Evolutionary conservation across 2,113 vertebrate species (phyloP).

Genomic region (Stigmatopora argus): DNA sequence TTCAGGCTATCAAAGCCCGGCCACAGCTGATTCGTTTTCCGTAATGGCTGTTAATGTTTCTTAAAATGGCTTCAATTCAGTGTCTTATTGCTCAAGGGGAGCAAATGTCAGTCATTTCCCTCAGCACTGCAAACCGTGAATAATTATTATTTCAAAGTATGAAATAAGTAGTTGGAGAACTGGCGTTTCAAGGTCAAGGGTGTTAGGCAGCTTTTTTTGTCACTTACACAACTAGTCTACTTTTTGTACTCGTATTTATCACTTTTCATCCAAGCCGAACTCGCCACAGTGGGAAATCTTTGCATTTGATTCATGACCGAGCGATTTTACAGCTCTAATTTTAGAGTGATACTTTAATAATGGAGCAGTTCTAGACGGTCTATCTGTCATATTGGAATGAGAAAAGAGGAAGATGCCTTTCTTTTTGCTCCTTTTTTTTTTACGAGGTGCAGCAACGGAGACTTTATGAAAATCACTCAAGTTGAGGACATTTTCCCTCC

Average conservation of each 20-base stretch:
- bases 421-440: slow-evolving; percentile 8
- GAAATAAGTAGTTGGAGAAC: neutral
- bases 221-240: neutral
- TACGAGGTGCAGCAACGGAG: slow-evolving; percentile 38
- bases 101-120: slow-evolving; percentile 54
- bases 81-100: slow-evolving; percentile 47
- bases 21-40: slow-evolving; percentile 23
- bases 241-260: neutral
- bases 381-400: slow-evolving; percentile 40
- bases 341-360: slow-evolving; percentile 70
- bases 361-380: slow-evolving; percentile 38
- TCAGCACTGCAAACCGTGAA: slow-evolving; percentile 41
- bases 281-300: slow-evolving; percentile 11
- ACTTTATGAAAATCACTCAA: slow-evolving; percentile 48
- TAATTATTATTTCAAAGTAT: slow-evolving; percentile 47
- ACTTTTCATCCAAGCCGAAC: neutral
- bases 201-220: slow-evolving; percentile 22
- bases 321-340: slow-evolving; percentile 61
- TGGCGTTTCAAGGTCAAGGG: slow-evolving; percentile 27
- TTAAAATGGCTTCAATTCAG: slow-evolving; percentile 43
- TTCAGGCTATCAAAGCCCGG: slow-evolving; percentile 25
- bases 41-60: slow-evolving; percentile 52
- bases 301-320: slow-evolving; percentile 59
- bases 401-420: slow-evolving; percentile 41
- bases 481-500: slow-evolving; percentile 35